Evolutionary conservation across 2,888 invertebrate genomes (phyloP).

Genomic region (Drosophila monieri): DNA sequence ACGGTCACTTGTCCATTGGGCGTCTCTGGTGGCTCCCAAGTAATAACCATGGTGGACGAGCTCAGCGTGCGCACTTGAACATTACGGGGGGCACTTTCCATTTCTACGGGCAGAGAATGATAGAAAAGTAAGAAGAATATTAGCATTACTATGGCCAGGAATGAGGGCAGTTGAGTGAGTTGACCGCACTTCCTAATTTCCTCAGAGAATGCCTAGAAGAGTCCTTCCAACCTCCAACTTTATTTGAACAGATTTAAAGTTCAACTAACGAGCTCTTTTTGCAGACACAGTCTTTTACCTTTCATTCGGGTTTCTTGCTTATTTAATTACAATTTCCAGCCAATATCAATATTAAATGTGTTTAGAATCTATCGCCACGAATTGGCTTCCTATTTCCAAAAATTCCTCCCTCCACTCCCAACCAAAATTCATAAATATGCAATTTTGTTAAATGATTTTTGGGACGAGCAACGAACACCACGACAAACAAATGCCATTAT

Average conservation of each 20-base stretch:
- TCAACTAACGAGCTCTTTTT: not conserved
- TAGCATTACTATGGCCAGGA: conserved; percentile 25
- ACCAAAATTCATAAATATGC: conserved; percentile 47
- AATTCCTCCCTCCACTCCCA: conserved; percentile 3
- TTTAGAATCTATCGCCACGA: conserved; percentile 1
- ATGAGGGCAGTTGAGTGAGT: conserved; percentile 4
- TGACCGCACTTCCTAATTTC: conserved; percentile 1
- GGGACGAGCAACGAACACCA: conserved; percentile 34
- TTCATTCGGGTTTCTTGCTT: conserved; percentile 23
- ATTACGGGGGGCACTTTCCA: conserved; percentile 97
- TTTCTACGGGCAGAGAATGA: conserved; percentile 87
- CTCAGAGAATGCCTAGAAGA: not conserved
- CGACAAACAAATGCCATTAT: conserved; percentile 42
- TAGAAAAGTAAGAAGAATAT: conserved; percentile 8
- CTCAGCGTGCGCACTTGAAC: conserved; percentile 97
- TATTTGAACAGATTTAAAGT: not conserved
- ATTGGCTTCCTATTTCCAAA: conserved; percentile 1
- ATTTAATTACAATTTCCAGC: conserved; percentile 26
- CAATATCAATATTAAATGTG: conserved; percentile 5
- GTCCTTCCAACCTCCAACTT: not conserved
- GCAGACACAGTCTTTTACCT: conserved; percentile 10
- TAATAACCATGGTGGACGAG: conserved; percentile 97
- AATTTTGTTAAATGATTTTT: conserved; percentile 65
- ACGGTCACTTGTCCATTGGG: conserved; percentile 99
- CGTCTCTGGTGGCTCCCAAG: conserved; percentile 99